These are phyloP conservation scores for Biston stratarius DNA, from an alignment of 2,888 invertebrate genomes.

Conservation along the genomic window DNA sequence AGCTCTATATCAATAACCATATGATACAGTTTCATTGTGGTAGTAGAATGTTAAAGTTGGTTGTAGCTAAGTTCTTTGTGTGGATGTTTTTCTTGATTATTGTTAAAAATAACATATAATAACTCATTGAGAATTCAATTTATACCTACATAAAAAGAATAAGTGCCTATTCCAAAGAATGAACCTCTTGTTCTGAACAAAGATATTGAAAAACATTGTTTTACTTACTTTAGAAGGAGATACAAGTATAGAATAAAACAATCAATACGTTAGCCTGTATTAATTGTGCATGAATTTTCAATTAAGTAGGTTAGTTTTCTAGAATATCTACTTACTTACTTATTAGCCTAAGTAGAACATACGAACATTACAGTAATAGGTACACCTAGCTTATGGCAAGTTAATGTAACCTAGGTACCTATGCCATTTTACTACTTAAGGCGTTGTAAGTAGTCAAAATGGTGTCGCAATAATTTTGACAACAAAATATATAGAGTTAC, in stretches of 20 bases:
- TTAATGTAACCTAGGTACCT: no score
- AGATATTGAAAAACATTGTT: background rate
- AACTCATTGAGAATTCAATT: constrained; percentile 35
- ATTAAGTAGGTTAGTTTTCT: no score
- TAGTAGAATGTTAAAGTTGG: constrained; percentile 33
- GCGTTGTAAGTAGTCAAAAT: no score
- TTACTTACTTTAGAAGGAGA: background rate
- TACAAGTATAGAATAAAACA: background rate
- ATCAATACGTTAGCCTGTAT: no score
- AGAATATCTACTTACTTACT: no score
- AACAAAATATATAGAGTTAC: no score
- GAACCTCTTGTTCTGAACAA: background rate
- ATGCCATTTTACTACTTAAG: no score
- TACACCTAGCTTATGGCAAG: no score
- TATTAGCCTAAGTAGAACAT: no score
- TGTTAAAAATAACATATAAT: constrained; percentile 44
- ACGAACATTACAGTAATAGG: no score
- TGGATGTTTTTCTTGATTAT: constrained; percentile 63
- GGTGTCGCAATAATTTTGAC: no score
- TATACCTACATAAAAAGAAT: constrained; percentile 8
- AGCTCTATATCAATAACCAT: constrained; percentile 31
- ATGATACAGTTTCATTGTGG: constrained; percentile 26
- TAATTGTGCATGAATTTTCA: no score
- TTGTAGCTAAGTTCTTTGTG: constrained; percentile 56
- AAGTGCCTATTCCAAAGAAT: constrained; percentile 17